Base-by-base conservation (phyloP, 2,797 vertebrate genomes). In the Enteromius mattozi region DNA sequence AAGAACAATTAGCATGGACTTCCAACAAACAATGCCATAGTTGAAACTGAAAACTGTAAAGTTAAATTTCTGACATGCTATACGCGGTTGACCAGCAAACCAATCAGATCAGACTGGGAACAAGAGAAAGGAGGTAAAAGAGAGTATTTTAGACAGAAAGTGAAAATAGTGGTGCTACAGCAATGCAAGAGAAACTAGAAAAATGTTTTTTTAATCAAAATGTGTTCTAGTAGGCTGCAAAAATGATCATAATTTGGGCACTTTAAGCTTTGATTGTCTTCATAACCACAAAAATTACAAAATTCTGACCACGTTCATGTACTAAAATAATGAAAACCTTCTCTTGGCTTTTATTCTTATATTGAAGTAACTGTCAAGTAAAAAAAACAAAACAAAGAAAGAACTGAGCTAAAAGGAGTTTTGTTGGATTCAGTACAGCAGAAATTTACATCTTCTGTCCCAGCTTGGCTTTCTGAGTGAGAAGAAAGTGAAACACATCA, bases 381-480 rank as follows among this genome's bases (percentile, higher is more conserved):
- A 0, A 51, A 37, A 13, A 14, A 35, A 6, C 1, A 42, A 42
- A 42, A 42, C 10, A 19, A 37, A 59, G 27, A 21, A 45, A 6
- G 4, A 47, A 37, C 16, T 3, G n/a, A n/a, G 10, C 2, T 63
- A 35, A n/a, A 24, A 27, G 2, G 6, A 13, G 59, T 37, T 51
- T 65, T 75, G 42, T 37, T 33, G 27, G 21, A 65, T 49, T 82
- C 5, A 17, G 72, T 33, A 33, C 37, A n/a, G n/a, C 16, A 65
- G 17, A 40, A 27, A 72, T 78, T 98, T 94, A 99, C 88, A 97
- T 97, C 95, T 98, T 98, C 96, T 96, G 97, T 90, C 96, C 96
- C 95, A 99, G 95, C 92, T 99, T 99, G 91, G 97, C 97, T 97
- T 99, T 99, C 97, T 98, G 95, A 81, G 33, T n/a, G 19, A 69